Evolutionary conservation across 2,888 invertebrate species (phyloP).

Genomic region (Volucella inanis): DNA sequence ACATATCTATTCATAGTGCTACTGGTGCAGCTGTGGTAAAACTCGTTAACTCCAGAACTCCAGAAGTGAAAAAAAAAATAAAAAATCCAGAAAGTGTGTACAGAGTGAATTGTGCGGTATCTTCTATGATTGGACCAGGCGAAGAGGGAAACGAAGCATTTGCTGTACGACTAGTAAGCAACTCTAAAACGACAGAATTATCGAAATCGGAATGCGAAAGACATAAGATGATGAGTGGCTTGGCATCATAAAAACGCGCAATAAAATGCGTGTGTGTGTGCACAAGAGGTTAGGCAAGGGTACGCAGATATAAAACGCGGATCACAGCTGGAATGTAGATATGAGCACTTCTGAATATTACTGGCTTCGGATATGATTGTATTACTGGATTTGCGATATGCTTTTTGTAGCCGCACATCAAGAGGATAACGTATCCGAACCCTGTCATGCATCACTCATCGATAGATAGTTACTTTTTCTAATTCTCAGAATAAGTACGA

Average conservation of each 20-base stretch:
- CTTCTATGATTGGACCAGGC: slow-evolving; percentile 44
- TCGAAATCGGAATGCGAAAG: slow-evolving; percentile 63
- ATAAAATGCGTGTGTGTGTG: slow-evolving; percentile 33
- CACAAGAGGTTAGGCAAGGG: slow-evolving; percentile 26
- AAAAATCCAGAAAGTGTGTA: slow-evolving; percentile 23
- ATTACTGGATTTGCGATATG: slow-evolving; percentile 54
- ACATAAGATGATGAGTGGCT: slow-evolving; percentile 51
- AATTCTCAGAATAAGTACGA: slow-evolving; percentile 44
- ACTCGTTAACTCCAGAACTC: slow-evolving; percentile 33
- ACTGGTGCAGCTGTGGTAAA: slow-evolving; percentile 24
- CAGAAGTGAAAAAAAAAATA: too few relatives aligned
- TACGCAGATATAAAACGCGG: slow-evolving; percentile 37
- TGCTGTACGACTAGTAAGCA: slow-evolving; percentile 19
- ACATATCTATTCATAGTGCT: slow-evolving; percentile 2
- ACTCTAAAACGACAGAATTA: slow-evolving; percentile 59
- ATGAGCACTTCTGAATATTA: slow-evolving; percentile 53
- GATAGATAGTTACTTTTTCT: slow-evolving; percentile 31
- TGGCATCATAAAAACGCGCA: slow-evolving; percentile 47
- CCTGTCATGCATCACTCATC: slow-evolving; percentile 63
- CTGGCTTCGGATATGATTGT: slow-evolving; percentile 43
- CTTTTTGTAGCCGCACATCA: slow-evolving; percentile 53
- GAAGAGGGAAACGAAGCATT: background rate
- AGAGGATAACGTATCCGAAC: slow-evolving; percentile 32
- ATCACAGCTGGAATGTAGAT: slow-evolving; percentile 49
- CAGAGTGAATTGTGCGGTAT: slow-evolving; percentile 23